Evolutionary conservation across 2,888 invertebrate species (phyloP).

Genomic region (Portevinia maculata): DNA sequence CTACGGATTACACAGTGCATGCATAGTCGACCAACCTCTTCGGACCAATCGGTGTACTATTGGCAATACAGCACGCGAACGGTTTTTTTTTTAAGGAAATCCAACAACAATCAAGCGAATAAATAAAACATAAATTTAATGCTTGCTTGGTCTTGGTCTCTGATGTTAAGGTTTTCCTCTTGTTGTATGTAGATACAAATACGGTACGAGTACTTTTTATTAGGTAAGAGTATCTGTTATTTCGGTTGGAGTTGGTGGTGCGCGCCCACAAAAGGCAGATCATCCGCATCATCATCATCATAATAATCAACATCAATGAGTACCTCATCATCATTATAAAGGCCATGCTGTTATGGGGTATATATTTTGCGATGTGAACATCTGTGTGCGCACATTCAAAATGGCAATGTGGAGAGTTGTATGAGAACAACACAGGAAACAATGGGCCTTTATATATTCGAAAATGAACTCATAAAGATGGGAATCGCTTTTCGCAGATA

Average conservation of each 20-base stretch:
- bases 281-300: constrained; percentile 72
- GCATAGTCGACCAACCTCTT: constrained; percentile 46
- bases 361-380: constrained; percentile 40
- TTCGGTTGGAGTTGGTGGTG: constrained; percentile 21
- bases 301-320: constrained; percentile 72
- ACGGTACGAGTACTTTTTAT: neutral
- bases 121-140: constrained; percentile 72
- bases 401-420: constrained; percentile 11
- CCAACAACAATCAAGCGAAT: constrained; percentile 66
- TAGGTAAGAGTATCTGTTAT: constrained; percentile 13
- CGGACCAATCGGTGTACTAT: constrained; percentile 57
- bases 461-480: constrained; percentile 71
- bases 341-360: constrained; percentile 19
- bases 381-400: constrained; percentile 43
- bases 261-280: constrained; percentile 73
- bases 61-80: constrained; percentile 72
- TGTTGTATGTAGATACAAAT: constrained; percentile 3
- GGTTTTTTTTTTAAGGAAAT: constrained; percentile 47
- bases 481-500: constrained; percentile 47
- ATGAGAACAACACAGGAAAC: constrained; percentile 22
- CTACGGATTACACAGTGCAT: constrained; percentile 41
- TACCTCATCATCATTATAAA: constrained; percentile 65
- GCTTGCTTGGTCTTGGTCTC: constrained; percentile 55
- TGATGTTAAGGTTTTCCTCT: constrained; percentile 12
- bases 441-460: constrained; percentile 46